Conservation (phyloP, 2,113 vertebrate genomes). For the Ibidorhyncha struthersii region DNA sequence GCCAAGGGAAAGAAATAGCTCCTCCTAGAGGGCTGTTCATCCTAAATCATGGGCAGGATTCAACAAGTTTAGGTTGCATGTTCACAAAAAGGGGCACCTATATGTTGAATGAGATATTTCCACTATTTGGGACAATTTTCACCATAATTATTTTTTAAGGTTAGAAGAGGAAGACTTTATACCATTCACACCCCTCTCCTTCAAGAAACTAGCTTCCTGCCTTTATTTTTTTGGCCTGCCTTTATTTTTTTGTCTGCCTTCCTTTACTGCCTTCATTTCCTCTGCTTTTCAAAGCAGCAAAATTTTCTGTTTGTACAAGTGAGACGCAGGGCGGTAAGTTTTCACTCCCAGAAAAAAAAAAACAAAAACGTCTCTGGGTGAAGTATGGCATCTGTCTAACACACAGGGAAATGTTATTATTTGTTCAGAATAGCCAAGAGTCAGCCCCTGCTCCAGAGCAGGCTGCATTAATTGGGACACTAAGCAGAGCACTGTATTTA, state of each 20-base stretch:
- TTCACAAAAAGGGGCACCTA: neutral
- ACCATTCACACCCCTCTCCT: neutral
- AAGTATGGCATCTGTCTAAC: neutral
- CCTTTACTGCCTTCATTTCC: slow-evolving; percentile 14
- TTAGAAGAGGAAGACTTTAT: neutral
- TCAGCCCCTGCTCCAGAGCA: neutral
- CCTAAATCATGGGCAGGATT: neutral
- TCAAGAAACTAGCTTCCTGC: neutral
- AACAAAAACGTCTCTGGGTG: neutral
- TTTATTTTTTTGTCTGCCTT: neutral
- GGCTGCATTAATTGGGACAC: neutral
- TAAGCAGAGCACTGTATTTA: neutral
- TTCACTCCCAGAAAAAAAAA: neutral
- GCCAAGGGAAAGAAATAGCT: neutral
- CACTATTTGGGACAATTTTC: neutral
- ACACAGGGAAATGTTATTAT: neutral
- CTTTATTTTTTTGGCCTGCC: neutral
- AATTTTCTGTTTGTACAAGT: neutral
- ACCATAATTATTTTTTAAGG: neutral
- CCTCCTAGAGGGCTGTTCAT: neutral
- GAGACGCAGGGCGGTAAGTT: neutral
- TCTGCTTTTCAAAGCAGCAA: neutral
- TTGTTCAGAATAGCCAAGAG: neutral
- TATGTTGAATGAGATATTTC: neutral
- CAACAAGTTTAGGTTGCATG: fast-evolving